Conservation (phyloP, 2,113 vertebrate species). For the Plecotus auritus region DNA sequence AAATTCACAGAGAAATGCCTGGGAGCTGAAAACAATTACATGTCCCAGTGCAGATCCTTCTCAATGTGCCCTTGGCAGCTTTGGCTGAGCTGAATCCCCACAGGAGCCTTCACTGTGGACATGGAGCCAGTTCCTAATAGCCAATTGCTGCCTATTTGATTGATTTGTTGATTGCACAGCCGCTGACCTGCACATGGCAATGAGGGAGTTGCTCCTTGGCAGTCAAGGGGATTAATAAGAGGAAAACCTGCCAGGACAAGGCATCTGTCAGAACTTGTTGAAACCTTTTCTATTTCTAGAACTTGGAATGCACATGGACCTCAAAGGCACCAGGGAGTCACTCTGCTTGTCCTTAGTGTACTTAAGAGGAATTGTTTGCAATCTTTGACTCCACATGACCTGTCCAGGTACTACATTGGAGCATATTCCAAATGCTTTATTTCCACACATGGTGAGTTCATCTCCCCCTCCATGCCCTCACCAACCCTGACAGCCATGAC, state of each 20-base stretch:
- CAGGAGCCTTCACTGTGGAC: not conserved
- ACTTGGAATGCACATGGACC: not conserved
- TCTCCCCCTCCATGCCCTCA: not conserved
- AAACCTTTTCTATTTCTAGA: conserved; percentile 57
- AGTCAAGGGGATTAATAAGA: not conserved
- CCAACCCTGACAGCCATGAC: accelerated
- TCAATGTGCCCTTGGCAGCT: not conserved
- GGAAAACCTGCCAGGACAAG: not conserved
- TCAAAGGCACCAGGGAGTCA: conserved; percentile 69
- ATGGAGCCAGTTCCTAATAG: not conserved
- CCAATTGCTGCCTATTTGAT: not conserved
- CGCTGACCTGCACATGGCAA: not conserved
- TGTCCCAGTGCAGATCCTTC: not conserved
- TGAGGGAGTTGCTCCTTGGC: not conserved
- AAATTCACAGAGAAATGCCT: not conserved
- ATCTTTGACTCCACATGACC: not conserved
- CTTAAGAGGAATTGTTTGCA: not conserved
- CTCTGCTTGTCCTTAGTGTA: not conserved
- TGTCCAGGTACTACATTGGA: not conserved
- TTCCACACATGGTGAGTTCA: not conserved
- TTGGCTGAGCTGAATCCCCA: not conserved
- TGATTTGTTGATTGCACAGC: not conserved
- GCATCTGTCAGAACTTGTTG: conserved; percentile 36
- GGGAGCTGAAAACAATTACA: not conserved
- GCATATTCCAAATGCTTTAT: not conserved